A percentile compares a stretch with the other conserved stretches of the same genome.
These are phyloP conservation scores for Clarias pachynema DNA, from an alignment of 2,797 vertebrate genomes.

Conservation along the genomic window DNA sequence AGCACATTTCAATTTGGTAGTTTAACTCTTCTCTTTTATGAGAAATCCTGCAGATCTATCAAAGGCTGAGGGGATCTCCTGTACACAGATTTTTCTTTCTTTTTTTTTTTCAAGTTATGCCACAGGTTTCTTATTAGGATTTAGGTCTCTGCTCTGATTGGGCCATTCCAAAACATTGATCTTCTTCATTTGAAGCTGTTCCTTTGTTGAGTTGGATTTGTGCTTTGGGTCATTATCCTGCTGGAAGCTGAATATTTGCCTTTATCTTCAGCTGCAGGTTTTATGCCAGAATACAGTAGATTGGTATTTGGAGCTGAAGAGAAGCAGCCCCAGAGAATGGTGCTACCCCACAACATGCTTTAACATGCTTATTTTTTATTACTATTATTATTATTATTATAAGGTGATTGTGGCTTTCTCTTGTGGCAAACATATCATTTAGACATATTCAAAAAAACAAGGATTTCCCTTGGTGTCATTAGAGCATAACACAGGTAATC, in stretches of 20 bases:
- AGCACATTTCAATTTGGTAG: background rate
- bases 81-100: background rate
- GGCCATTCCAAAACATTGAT: background rate
- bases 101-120: background rate
- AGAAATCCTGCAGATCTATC: background rate
- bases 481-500: background rate
- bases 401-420: too few species aligned
- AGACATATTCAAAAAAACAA: background rate
- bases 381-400: background rate
- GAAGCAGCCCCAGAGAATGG: background rate
- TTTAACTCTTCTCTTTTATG: background rate
- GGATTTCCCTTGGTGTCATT: background rate
- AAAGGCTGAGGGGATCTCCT: background rate
- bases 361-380: background rate
- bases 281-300: background rate
- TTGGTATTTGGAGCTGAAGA: background rate
- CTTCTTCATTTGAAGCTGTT: background rate
- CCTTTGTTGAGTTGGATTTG: background rate
- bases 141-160: background rate
- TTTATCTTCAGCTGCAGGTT: background rate
- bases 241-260: background rate
- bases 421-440: background rate
- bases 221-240: background rate
- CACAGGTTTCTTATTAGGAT: slow-evolving; percentile 11
- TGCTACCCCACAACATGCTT: background rate